Evolutionary conservation across 2,113 vertebrate species (phyloP).

Genomic region (Dasyurus viverrinus): DNA sequence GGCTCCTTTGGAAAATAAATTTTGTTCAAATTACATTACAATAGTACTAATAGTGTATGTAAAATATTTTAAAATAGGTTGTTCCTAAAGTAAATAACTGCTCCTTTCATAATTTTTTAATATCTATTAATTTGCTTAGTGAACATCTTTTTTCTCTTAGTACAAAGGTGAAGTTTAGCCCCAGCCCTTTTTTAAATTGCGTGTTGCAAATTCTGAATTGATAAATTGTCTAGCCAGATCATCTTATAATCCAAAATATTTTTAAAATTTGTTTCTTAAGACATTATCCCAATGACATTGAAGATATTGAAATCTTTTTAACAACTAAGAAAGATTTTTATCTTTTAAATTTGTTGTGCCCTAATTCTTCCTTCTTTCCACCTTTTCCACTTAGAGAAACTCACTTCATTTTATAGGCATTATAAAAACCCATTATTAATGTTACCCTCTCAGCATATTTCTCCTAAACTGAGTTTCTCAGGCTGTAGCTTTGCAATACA

Average conservation of each 20-base stretch:
- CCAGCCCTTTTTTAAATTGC: not conserved
- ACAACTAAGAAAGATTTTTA: constrained; percentile 21
- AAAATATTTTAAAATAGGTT: constrained; percentile 24
- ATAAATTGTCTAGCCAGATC: not conserved
- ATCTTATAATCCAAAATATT: not conserved
- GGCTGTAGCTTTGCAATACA: not conserved
- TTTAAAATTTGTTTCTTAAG: constrained; percentile 40
- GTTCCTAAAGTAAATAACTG: not conserved
- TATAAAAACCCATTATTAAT: not conserved
- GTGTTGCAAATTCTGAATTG: constrained; percentile 19
- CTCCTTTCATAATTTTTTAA: not conserved
- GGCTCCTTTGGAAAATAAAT: not conserved
- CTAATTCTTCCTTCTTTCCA: not conserved
- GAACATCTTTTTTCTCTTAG: constrained; percentile 31
- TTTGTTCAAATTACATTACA: constrained; percentile 7
- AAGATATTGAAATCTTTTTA: constrained; percentile 36
- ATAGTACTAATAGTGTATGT: constrained; percentile 18
- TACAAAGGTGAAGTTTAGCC: constrained; percentile 14
- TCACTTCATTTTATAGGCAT: not conserved
- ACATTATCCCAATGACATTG: not conserved
- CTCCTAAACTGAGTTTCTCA: not conserved
- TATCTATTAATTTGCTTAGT: constrained; percentile 16
- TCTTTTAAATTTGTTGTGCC: not conserved
- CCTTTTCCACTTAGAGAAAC: not conserved
- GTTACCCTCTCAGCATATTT: not conserved